These are phyloP conservation scores for Stomatorhinus walkeri DNA, from an alignment of 2,797 vertebrate genomes.

Conservation along the genomic window DNA sequence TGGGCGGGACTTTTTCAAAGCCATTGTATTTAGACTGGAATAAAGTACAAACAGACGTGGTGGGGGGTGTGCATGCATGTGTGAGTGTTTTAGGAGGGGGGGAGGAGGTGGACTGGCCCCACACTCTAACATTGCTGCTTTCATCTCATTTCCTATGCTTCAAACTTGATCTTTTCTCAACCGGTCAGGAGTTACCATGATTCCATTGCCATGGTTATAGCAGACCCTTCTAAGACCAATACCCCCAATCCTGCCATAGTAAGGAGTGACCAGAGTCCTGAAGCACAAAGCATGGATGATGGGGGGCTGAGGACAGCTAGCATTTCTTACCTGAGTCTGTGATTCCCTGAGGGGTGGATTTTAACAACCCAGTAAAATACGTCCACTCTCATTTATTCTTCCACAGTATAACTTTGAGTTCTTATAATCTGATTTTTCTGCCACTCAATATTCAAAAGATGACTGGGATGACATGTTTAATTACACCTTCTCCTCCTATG, in stretches of 20 bases:
- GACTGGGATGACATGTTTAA: not conserved
- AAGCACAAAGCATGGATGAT: not conserved
- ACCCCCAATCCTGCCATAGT: not conserved
- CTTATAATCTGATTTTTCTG: not conserved
- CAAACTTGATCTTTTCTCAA: slow-evolving; percentile 39
- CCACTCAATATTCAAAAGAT: not conserved
- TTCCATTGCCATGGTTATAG: not conserved
- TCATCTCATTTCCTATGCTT: slow-evolving; percentile 49
- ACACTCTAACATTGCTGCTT: slow-evolving; percentile 30
- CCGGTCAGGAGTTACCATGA: slow-evolving; percentile 28
- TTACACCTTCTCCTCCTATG: not conserved
- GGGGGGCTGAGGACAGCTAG: not conserved
- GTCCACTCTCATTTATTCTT: not conserved
- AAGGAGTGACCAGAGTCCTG: not conserved
- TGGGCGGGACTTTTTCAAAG: slow-evolving; percentile 47
- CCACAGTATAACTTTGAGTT: not conserved
- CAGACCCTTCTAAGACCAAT: not conserved
- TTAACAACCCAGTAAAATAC: not conserved
- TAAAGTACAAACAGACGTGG: slow-evolving; percentile 51
- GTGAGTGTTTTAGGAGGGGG: not conserved
- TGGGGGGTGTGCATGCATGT: slow-evolving; percentile 29
- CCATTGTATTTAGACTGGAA: slow-evolving; percentile 56
- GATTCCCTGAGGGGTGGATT: not conserved
- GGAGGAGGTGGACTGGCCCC: not conserved
- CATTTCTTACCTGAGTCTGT: slow-evolving; percentile 12